These are phyloP conservation scores for Bactericera cockerelli DNA, from an alignment of 1,140 invertebrate genomes.

Conservation along the genomic window DNA sequence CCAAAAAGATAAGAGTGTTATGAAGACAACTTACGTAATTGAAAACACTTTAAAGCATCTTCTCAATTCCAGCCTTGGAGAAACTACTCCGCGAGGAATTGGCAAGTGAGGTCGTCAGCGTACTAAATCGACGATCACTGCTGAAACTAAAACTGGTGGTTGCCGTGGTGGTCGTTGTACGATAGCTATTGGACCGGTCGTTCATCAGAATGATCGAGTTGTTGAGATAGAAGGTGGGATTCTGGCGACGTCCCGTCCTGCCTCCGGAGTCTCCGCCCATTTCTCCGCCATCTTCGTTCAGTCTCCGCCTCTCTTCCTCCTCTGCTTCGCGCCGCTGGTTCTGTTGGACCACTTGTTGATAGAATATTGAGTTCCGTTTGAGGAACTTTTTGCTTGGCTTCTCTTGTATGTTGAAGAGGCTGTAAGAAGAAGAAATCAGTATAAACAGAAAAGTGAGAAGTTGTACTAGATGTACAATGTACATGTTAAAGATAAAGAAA, in stretches of 20 bases:
- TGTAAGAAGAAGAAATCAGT: neutral
- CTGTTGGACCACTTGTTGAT: slow-evolving; percentile 5
- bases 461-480: too few relatives aligned
- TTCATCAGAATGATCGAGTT: neutral
- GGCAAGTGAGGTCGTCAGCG: neutral
- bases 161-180: neutral
- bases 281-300: neutral
- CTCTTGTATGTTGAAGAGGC: neutral
- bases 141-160: neutral
- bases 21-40: too few relatives aligned
- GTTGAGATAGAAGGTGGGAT: neutral
- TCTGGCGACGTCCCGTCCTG: neutral
- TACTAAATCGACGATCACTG: slow-evolving; percentile 3
- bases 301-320: neutral
- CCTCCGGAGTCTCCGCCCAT: neutral
- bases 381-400: neutral
- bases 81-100: neutral
- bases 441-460: too few relatives aligned
- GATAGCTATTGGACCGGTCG: neutral
- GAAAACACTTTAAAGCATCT: neutral
- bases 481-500: too few relatives aligned
- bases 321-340: neutral
- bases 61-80: neutral
- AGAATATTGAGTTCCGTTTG: neutral
- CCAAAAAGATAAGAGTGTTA: too few relatives aligned